Percentiles rank a stretch among this genome's conserved stretches.
phyloP scores from a whole-genome alignment of 2,113 vertebrate species.

The Panurus biarmicus region DNA sequence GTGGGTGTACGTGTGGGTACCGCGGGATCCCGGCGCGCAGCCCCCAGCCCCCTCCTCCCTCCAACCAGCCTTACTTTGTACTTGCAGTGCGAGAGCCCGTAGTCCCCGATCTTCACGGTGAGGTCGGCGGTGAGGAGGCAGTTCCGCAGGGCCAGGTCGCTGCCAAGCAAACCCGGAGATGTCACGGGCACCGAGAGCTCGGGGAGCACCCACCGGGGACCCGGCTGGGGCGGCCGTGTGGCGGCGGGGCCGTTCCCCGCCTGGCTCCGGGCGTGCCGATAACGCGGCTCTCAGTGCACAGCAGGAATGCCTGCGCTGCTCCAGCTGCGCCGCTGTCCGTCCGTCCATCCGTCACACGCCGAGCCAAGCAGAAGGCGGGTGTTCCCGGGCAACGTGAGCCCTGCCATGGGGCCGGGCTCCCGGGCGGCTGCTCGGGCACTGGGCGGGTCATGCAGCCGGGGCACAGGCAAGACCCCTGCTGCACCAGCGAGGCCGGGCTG shows the following conservation, averaged over 20 bases:
- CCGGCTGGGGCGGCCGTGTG: neutral
- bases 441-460: fast-evolving
- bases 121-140: slow-evolving; percentile 87
- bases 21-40: fast-evolving
- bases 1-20: fast-evolving
- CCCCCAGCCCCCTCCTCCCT: neutral
- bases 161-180: slow-evolving; percentile 53
- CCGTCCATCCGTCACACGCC: neutral
- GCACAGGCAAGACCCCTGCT: fast-evolving
- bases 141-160: slow-evolving; percentile 93
- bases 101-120: slow-evolving; percentile 94
- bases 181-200: neutral
- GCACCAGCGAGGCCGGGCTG: fast-evolving
- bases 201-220: neutral
- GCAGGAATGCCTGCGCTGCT: neutral
- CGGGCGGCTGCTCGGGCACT: neutral
- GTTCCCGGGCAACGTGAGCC: neutral
- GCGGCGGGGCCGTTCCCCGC: neutral
- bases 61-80: slow-evolving; percentile 82
- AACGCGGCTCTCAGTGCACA: neutral
- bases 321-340: neutral
- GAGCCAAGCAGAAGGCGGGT: slow-evolving; percentile 18
- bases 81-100: slow-evolving; percentile 88
- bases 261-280: neutral
- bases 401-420: neutral